Evolutionary conservation across 2,113 vertebrate species (phyloP), one percentile per base, ranked within the genome.

Genomic region (Eolophus roseicapilla): DNA sequence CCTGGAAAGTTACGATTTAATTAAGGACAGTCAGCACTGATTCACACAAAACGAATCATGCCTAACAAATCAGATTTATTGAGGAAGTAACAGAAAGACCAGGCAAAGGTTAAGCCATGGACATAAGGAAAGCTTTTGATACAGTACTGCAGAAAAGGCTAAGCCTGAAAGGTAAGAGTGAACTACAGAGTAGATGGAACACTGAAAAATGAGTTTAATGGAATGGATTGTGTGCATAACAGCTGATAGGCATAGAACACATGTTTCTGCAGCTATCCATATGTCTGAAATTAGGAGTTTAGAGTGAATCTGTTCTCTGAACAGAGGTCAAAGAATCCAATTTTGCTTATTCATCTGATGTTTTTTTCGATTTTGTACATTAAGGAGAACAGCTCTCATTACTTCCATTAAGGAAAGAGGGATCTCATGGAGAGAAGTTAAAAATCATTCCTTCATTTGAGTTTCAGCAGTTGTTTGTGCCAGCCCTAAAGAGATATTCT

Each of bases 31-130:
- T 96, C 91, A 57, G 63, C 79, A 80, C 33, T 8, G 90, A 95
- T 96, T 96, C 92, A 81, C 85, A 94, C 95, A 94, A 84, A 97
- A 93, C 18, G 5, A 95, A 92, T 88, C 88, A 35, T 95, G 95
- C 95, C 96, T 97, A 97, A 95, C 90, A 96, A 95, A 96, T 96
- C 94, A 97, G 96, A 97, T 97, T 97, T 97, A 97, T 94, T 86
- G 96, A 97, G 96, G 96, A 97, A 96, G 93, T 90, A 94, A 96
- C 92, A 95, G 85, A 93, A 97, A 93, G 89, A 96, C 85, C 83
- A 94, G 81, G 70, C 23, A 67, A 91, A 97, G 92, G 95, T 95
- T 97, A 95, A 97, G 89, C 82, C 33, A 8, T 52, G 75, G 94
- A 95, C 95, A 96, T 84, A 86, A 96, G 96, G 92, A 97, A 96